These are phyloP conservation scores for Limanda limanda DNA, from an alignment of 2,113 vertebrate genomes.

Conservation along the genomic window DNA sequence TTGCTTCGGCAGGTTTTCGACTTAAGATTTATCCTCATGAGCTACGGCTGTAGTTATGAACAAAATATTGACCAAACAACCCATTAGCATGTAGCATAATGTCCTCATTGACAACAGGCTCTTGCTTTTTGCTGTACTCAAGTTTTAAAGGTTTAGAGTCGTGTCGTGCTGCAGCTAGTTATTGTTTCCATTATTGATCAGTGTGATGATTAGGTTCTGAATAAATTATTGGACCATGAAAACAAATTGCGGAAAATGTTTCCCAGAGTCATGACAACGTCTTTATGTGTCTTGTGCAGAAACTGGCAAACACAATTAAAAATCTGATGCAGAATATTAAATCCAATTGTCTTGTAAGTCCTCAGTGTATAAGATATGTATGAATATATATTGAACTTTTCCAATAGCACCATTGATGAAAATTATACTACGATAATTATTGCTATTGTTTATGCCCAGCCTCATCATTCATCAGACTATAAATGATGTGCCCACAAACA, in stretches of 20 bases:
- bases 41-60: slow-evolving; percentile 7
- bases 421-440: too few relatives aligned
- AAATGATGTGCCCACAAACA: neutral
- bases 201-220: neutral
- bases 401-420: too few relatives aligned
- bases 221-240: neutral
- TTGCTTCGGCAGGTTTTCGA: slow-evolving; percentile 19
- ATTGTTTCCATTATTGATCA: neutral
- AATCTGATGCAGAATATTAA: too few relatives aligned
- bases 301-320: too few relatives aligned
- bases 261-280: neutral
- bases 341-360: too few relatives aligned
- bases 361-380: too few relatives aligned
- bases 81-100: neutral
- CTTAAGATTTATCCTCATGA: slow-evolving; percentile 22
- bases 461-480: too few relatives aligned
- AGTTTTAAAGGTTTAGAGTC: neutral
- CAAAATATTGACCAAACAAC: neutral
- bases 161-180: neutral
- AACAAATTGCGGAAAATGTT: neutral
- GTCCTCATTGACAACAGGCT: neutral
- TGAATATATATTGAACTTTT: too few relatives aligned
- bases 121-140: neutral
- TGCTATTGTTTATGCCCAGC: too few relatives aligned
- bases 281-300: neutral